These are phyloP conservation scores for Pygoscelis adeliae DNA, from an alignment of 2,113 vertebrate species.

Conservation along the genomic window DNA sequence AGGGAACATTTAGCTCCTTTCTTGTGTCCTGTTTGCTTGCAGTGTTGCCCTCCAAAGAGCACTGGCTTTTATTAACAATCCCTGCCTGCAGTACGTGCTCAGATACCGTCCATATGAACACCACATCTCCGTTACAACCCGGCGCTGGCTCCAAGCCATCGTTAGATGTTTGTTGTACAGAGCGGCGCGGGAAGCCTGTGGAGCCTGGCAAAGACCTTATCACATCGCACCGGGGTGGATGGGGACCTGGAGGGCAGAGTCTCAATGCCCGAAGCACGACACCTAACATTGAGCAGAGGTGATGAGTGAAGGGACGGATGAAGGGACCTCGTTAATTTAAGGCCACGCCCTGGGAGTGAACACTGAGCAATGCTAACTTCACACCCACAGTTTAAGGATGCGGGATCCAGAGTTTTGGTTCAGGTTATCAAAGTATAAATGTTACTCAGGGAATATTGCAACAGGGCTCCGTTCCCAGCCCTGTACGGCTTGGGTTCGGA, in stretches of 20 bases:
- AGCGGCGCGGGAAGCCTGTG: background rate
- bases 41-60: background rate
- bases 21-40: background rate
- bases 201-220: background rate
- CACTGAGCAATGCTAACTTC: background rate
- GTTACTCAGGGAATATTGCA: background rate
- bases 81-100: background rate
- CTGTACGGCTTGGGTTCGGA: background rate
- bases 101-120: background rate
- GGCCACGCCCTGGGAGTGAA: background rate
- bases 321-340: background rate
- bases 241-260: background rate
- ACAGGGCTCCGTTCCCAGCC: background rate
- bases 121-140: background rate
- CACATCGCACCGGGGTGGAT: accelerated
- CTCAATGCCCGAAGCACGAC: accelerated
- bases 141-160: background rate
- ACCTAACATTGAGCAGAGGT: background rate
- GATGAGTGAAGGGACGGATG: background rate
- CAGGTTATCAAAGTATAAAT: background rate
- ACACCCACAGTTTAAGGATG: background rate
- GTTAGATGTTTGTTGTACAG: background rate
- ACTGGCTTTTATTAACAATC: background rate
- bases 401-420: background rate
- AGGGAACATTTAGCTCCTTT: background rate